These are phyloP conservation scores for Callospermophilus lateralis DNA, from an alignment of 2,113 vertebrate genomes.

Conservation along the genomic window DNA sequence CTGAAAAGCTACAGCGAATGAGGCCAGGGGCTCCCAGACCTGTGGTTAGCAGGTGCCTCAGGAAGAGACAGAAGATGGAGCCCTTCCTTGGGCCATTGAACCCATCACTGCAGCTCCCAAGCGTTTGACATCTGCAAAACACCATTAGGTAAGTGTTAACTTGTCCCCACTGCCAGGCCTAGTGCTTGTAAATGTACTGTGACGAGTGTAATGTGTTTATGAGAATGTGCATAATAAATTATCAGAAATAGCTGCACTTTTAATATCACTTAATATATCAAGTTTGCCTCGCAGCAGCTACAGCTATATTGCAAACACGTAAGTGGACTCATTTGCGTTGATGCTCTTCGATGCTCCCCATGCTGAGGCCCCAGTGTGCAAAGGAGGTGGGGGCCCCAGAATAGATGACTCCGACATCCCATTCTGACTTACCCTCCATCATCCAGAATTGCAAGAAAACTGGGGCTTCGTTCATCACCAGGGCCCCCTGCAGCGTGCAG, in stretches of 20 bases:
- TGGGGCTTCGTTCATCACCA: background rate
- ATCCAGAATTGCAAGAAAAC: background rate
- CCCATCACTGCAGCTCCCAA: background rate
- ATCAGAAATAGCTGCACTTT: slow-evolving; percentile 70
- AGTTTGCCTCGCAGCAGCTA: slow-evolving; percentile 44
- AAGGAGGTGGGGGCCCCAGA: background rate
- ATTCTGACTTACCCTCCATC: background rate
- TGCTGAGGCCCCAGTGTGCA: rapidly evolving
- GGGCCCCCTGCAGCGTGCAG: background rate
- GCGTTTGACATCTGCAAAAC: slow-evolving; percentile 21
- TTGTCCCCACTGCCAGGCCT: slow-evolving; percentile 47
- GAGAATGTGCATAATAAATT: slow-evolving; percentile 66
- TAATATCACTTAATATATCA: slow-evolving; percentile 57
- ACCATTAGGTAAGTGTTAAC: slow-evolving; percentile 70
- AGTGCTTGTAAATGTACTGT: slow-evolving; percentile 71
- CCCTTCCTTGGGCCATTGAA: background rate
- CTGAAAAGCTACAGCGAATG: background rate
- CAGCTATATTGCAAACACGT: background rate
- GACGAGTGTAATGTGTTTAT: slow-evolving; percentile 68
- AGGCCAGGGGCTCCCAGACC: background rate
- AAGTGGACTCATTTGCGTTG: rapidly evolving
- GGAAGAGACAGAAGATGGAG: background rate
- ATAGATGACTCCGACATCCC: background rate
- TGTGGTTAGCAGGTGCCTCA: background rate
- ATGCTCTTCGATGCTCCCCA: rapidly evolving